Conservation (phyloP, 1,140 invertebrate genomes). For the Drosophila funebris region DNA sequence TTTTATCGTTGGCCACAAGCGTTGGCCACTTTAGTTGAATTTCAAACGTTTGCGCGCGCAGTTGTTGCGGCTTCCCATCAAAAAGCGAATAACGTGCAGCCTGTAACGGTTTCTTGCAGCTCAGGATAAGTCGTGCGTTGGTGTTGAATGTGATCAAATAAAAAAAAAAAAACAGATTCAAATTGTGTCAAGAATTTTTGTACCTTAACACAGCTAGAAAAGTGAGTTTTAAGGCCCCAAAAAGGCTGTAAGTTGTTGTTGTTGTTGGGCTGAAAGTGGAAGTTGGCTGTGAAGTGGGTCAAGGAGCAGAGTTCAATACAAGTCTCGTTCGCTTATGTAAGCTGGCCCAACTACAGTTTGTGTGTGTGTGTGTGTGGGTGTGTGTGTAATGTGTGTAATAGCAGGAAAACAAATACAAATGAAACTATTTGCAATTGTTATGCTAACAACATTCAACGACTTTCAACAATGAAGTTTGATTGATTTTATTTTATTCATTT, state of each 20-base stretch:
- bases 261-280: not conserved
- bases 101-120: not conserved
- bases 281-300: slow-evolving; percentile 21
- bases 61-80: slow-evolving; percentile 36
- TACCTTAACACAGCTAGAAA: slow-evolving; percentile 10
- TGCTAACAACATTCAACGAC: slow-evolving; percentile 23
- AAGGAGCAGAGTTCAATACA: slow-evolving; percentile 26
- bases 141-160: too few species aligned
- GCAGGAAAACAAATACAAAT: not conserved
- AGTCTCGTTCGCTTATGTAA: slow-evolving; percentile 34
- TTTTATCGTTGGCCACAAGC: slow-evolving; percentile 65
- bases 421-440: slow-evolving; percentile 13
- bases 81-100: slow-evolving; percentile 14
- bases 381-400: slow-evolving; percentile 15
- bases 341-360: not conserved
- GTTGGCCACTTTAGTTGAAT: slow-evolving; percentile 72
- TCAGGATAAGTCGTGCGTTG: slow-evolving; percentile 32
- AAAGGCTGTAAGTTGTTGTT: not conserved
- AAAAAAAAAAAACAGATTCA: not conserved
- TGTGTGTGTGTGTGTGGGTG: not conserved
- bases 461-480: slow-evolving; percentile 33
- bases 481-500: slow-evolving; percentile 20
- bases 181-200: slow-evolving; percentile 38
- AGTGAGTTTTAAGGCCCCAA: slow-evolving; percentile 30
- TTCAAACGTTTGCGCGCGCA: slow-evolving; percentile 76